These are phyloP conservation scores for Archocentrus centrarchus DNA, from an alignment of 2,113 vertebrate genomes.

Conservation along the genomic window DNA sequence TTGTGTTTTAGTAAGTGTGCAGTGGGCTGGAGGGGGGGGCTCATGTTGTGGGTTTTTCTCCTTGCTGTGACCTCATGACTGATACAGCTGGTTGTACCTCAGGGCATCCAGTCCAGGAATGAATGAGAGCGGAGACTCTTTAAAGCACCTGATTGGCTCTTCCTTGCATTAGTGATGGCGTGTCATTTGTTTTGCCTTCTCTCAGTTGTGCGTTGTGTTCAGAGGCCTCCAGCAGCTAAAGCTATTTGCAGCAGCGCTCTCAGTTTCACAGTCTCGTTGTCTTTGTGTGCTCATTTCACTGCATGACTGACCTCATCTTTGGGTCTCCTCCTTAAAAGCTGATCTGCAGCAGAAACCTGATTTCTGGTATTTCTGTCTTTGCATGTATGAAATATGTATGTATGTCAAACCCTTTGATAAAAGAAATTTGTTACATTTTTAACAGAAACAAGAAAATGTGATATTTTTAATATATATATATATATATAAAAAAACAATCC, in stretches of 20 bases:
- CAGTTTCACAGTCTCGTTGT: not conserved
- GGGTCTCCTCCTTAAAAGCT: not conserved
- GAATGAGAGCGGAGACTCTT: too few species aligned
- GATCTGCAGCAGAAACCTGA: not conserved
- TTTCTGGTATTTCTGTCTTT: rapidly evolving
- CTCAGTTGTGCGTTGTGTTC: conserved; percentile 1
- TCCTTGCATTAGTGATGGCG: not conserved
- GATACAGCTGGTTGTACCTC: not conserved
- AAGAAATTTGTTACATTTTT: not conserved
- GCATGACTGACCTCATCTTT: not conserved
- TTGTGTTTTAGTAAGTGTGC: not conserved
- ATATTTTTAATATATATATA: not conserved
- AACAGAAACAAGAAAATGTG: not conserved
- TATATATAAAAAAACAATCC: not conserved
- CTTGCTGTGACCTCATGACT: not conserved
- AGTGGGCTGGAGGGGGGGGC: not conserved
- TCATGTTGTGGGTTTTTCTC: not conserved
- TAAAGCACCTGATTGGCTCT: conserved; percentile 9
- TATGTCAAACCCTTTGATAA: not conserved
- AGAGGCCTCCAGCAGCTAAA: conserved; percentile 2
- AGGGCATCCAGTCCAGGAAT: not conserved
- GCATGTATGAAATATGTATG: not conserved
- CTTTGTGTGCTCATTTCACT: not conserved
- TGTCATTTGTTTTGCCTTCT: conserved; percentile 11
- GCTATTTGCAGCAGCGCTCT: conserved; percentile 17